Evolutionary conservation across 2,113 vertebrate genomes (phyloP), one percentile per base, ranked within the genome.

Genomic region (Haemorhous mexicanus): DNA sequence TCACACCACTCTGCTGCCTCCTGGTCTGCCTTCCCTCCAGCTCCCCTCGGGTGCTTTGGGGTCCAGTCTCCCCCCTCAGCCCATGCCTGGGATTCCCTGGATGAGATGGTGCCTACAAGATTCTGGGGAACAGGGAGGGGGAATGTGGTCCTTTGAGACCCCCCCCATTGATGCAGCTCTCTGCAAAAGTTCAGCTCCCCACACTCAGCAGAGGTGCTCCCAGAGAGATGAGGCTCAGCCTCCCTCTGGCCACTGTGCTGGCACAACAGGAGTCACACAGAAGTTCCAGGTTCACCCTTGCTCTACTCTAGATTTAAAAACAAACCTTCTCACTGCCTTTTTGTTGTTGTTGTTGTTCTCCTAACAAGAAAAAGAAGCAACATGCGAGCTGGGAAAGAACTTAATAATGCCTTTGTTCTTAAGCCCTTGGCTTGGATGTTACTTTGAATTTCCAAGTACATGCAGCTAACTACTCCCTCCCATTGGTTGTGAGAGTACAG

Each of bases 321-420:
- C 61, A 88, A 85, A 62, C 7, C 24, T 67, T 24, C 26, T 27
- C 50, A 47, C 13, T 39, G 44, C 47, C 11, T 27, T 32, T 17
- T 58, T 58, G 2, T 7, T 22, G 9, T 27, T 58, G 3, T 5
- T 58, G 3, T 6, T 33, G 9, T 6, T 35, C 12, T 14, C 12
- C 19, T 12, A 55, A 14, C 12, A 61, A 79, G 23, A 82, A 73
- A 66, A 73, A 70, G 11, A 21, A 24, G 27, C 4, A 4, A 44
- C 17, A 35, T 7, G 23, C 0, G 33, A 81, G 27, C 15, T 64
- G 16, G 23, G 27, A 62, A 63, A 72, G 26, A 53, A 47, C 44
- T 73, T n/a, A 35, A 47, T 7, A 61, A 27, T 0, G 4, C 2
- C 1, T 49, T 35, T 1, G 4, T 32, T 59, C 27, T 59, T 39